Evolutionary conservation across 2,888 invertebrate genomes (phyloP).

Genomic region (Sphaeridia pumilis): DNA sequence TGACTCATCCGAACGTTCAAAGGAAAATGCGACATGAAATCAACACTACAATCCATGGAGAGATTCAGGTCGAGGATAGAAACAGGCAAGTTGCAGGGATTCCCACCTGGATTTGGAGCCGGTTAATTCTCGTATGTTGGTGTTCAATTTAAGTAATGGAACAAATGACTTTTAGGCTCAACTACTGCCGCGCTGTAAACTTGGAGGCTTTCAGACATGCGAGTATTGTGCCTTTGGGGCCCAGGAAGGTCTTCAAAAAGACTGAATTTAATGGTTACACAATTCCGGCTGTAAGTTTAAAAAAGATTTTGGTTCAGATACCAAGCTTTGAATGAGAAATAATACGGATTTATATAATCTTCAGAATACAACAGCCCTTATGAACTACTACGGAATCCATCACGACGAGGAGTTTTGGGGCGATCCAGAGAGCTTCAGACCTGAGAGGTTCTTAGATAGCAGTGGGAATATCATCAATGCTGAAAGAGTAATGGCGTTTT

Average conservation of each 20-base stretch:
- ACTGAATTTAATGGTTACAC: neutral
- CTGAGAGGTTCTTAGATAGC: neutral
- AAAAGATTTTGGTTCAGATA: too few relatives aligned
- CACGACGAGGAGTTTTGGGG: neutral
- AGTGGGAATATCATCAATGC: neutral
- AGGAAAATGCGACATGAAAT: neutral
- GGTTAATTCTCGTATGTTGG: neutral
- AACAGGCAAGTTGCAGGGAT: neutral
- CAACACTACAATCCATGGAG: neutral
- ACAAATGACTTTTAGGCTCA: neutral
- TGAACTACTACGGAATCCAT: neutral
- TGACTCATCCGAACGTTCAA: neutral
- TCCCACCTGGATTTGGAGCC: neutral
- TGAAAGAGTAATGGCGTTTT: neutral
- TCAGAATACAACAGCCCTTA: neutral
- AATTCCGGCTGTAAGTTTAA: neutral
- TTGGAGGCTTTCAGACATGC: neutral
- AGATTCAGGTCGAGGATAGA: neutral
- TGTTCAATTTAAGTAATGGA: too few relatives aligned
- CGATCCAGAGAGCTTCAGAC: neutral
- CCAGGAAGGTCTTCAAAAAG: neutral
- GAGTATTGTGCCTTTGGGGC: neutral
- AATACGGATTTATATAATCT: neutral
- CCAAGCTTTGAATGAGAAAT: too few relatives aligned
- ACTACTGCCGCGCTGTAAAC: neutral